Evolutionary conservation across 2,113 vertebrate species (phyloP), one percentile per base, ranked within the genome.

Genomic region (Perca fluviatilis): DNA sequence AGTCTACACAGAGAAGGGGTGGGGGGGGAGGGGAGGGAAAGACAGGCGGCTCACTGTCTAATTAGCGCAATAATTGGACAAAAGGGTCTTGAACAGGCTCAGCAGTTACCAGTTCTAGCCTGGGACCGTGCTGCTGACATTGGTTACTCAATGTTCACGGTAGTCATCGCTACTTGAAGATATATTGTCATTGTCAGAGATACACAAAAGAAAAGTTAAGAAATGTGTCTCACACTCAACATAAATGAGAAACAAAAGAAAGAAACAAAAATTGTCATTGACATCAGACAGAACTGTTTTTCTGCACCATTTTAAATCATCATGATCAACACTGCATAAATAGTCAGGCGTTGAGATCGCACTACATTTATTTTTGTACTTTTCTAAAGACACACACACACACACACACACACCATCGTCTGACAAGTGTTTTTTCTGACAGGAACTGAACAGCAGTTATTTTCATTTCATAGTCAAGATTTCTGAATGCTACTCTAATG

Each of bases 61-160:
- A 81, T 80, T 85, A 84, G 49, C 33, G 4, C 0, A 4, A 43
- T 56, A 62, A 70, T 36, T 64, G 74, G 33, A 84, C 70, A 82
- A 78, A 78, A 82, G 18, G 50, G n/a, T 12, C 64, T 25, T 14
- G 19, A 40, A 12, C 3, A 63, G 68, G 10, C 40, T 43, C 40
- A 11, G 40, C 40, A 43, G 40, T 10, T 43, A 11, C 40, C 40
- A 43, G 40, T 40, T 40, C 40, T 40, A 10, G 40, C 40, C 9
- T 40, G 40, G 40, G 40, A 40, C 40, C 40, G 8, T 9, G 8
- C 40, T 10, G 40, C 40, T 40, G 40, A 40, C 40, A 40, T 40
- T 14, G 56, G 18, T 33, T 53, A 27, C n/a, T 43, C 54, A 60
- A 8, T 10, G 6, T 74, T 58, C 47, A 57, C 4, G 13, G 18